A percentile compares a stretch with the other conserved stretches of the same genome.
These are phyloP conservation scores for Planococcus citri DNA, from an alignment of 1,140 invertebrate genomes.

Conservation along the genomic window DNA sequence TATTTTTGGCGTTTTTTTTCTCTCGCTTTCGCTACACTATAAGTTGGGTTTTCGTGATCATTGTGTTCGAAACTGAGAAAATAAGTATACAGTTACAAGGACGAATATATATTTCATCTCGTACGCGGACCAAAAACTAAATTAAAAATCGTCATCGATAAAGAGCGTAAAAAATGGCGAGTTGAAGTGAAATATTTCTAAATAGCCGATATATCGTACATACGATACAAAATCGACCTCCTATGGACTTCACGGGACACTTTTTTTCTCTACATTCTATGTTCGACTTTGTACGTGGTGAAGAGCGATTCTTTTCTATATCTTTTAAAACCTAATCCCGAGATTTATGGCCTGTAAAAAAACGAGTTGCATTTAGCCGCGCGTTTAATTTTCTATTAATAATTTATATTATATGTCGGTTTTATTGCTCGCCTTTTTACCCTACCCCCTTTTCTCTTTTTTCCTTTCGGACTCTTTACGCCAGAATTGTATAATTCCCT, in stretches of 20 bases:
- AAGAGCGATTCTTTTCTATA: conserved; percentile 7
- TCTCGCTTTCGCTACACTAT: too few species aligned
- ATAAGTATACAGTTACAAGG: too few species aligned
- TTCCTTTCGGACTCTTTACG: neutral
- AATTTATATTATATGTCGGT: conserved; percentile 4
- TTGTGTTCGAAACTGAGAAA: too few species aligned
- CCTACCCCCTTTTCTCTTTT: neutral
- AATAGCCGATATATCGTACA: too few species aligned
- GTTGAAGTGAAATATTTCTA: too few species aligned
- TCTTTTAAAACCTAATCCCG: conserved; percentile 3
- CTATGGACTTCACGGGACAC: neutral
- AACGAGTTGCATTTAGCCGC: conserved; percentile 5
- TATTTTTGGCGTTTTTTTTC: too few species aligned
- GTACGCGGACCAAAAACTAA: too few species aligned
- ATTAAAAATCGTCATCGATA: too few species aligned
- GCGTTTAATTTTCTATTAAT: conserved; percentile 8
- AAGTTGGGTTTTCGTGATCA: too few species aligned
- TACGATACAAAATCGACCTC: too few species aligned
- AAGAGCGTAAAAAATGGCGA: too few species aligned
- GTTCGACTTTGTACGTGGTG: neutral
- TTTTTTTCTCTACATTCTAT: neutral
- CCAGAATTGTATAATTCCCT: neutral
- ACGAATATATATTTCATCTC: too few species aligned
- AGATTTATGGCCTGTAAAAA: conserved; percentile 6
- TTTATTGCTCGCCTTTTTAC: neutral